Percentiles rank a stretch among this genome's conserved stretches.
These are phyloP conservation scores for Anticlea derivata DNA, from an alignment of 2,888 invertebrate genomes.

Conservation along the genomic window DNA sequence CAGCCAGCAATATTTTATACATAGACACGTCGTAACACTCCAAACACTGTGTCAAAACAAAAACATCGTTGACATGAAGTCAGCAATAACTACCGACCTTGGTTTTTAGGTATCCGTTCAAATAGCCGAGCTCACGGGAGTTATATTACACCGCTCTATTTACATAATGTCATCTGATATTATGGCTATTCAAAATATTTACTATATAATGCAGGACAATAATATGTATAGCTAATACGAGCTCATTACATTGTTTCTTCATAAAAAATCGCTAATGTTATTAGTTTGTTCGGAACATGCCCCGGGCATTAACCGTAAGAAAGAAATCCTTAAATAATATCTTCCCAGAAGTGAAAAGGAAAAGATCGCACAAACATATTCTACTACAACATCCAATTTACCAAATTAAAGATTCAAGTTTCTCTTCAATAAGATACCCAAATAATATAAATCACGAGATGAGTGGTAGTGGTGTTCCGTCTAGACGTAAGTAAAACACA, in stretches of 20 bases:
- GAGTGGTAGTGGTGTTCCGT: slow-evolving; percentile 41
- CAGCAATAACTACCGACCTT: slow-evolving; percentile 15
- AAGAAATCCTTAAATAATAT: neutral
- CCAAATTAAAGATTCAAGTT: slow-evolving; percentile 12
- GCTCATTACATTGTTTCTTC: too few relatives aligned
- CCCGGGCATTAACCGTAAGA: neutral
- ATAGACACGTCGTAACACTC: neutral
- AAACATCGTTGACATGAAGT: slow-evolving; percentile 5
- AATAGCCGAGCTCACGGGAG: slow-evolving; percentile 5
- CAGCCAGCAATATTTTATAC: neutral
- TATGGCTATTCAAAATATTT: slow-evolving; percentile 4
- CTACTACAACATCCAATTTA: slow-evolving; percentile 5
- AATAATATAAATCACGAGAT: slow-evolving; percentile 20
- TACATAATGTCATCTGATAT: slow-evolving; percentile 11
- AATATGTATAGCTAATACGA: neutral
- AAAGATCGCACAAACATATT: slow-evolving; percentile 3
- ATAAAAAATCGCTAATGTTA: too few relatives aligned
- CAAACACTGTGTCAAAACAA: slow-evolving; percentile 2
- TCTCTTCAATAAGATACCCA: slow-evolving; percentile 7
- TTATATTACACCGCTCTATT: slow-evolving; percentile 12
- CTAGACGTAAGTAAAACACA: slow-evolving; percentile 59
- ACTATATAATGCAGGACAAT: neutral
- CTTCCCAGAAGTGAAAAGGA: neutral
- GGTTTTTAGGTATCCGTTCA: slow-evolving; percentile 13
- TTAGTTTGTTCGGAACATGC: neutral